Evolutionary conservation across 2,888 invertebrate species (phyloP), one percentile per base, ranked within the genome.

Genomic region (Ornithoptera alexandrae): DNA sequence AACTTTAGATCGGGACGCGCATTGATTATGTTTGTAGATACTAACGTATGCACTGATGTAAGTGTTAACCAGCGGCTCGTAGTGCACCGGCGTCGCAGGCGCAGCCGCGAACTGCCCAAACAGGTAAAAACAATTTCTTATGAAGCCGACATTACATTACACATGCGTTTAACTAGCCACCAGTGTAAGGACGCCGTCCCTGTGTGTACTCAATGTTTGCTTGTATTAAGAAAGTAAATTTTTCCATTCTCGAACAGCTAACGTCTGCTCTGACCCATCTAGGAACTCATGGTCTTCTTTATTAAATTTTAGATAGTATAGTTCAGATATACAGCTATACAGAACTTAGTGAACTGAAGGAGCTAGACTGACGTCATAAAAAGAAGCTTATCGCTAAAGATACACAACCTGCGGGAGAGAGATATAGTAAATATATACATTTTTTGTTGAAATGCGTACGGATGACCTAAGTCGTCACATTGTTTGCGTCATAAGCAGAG

Each of bases 31-130:
- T 88, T 85, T 86, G 84, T 82, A 79, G 76, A 86, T 83, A 81
- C 84, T 85, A 82, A 87, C 83, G 77, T 77, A 81, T 79, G 79
- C 82, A 81, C 83, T 83, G 81, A 86, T 84, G 83, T 78, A 87
- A 80, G 87, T 87, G 87, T 82, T 88, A 89, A 88, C 78, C 79
- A 84, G 77, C 59, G 66, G 81, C 76, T 74, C 79, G 78, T 79
- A 81, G 83, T 76, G 82, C 80, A 80, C 77, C 77, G 77, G 74
- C 75, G 79, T 79, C 78, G 7, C 73, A 76, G 64, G 70, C 79
- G 81, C 71, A 68, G 69, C 56, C 71, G 63, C 67, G 64, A 67
- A 70, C 39, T 68, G 65, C 62, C 72, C 62, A 67, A 65, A 73
- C 70, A 62, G 71, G 57, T 69, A 70, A 65, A 69, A 71, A 71